These are phyloP conservation scores for Hyperoplus lanceolatus DNA, from an alignment of 2,797 vertebrate genomes.

Conservation along the genomic window DNA sequence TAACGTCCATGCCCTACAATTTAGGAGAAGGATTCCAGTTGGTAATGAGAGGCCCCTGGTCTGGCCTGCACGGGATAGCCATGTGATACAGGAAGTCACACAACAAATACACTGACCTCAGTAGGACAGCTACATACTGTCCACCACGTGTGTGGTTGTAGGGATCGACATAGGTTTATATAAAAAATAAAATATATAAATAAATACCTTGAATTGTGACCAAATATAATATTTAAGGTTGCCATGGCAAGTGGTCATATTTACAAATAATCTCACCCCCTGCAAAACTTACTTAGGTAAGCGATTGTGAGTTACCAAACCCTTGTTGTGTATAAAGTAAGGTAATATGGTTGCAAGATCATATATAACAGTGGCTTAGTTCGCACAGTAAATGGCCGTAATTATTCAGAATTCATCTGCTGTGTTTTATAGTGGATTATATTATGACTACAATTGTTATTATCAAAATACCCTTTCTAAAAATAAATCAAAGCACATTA, in stretches of 20 bases:
- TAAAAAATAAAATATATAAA: not conserved
- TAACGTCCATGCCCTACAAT: slow-evolving; percentile 77
- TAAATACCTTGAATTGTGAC: not conserved
- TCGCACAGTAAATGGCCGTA: no score
- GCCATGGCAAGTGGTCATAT: slow-evolving; percentile 7
- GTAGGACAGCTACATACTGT: slow-evolving; percentile 20
- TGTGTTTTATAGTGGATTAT: slow-evolving; percentile 48
- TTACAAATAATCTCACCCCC: not conserved
- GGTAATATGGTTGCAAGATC: slow-evolving; percentile 33
- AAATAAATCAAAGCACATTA: slow-evolving; percentile 31
- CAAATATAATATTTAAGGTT: not conserved
- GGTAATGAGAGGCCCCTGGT: slow-evolving; percentile 78
- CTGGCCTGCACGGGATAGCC: slow-evolving; percentile 52
- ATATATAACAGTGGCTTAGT: no score
- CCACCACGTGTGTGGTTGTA: slow-evolving; percentile 10
- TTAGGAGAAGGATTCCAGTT: slow-evolving; percentile 69
- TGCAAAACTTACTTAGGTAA: not conserved
- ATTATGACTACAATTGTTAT: slow-evolving; percentile 35
- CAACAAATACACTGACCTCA: slow-evolving; percentile 63
- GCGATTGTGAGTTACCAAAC: not conserved
- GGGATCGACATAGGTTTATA: not conserved
- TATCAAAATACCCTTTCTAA: slow-evolving; percentile 41
- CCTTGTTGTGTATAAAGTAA: slow-evolving; percentile 35
- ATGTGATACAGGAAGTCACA: slow-evolving; percentile 72
- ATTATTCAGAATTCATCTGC: not conserved